phyloP scores from a whole-genome alignment of 2,888 invertebrate genomes.

The Spodoptera exigua region DNA sequence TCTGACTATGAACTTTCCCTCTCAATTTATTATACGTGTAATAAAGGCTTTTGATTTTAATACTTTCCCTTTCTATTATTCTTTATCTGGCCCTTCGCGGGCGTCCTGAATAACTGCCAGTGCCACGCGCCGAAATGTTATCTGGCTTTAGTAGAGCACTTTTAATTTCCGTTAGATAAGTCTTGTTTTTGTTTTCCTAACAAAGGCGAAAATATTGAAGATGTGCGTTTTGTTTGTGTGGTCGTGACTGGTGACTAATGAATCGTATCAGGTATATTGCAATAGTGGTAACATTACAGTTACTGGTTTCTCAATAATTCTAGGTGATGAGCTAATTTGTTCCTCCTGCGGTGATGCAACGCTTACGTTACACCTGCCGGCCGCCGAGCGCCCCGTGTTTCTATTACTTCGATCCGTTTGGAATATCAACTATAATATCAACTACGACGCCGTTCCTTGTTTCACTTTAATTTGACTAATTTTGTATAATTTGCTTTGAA shows the following conservation, averaged over 20 bases:
- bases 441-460: constrained; percentile 30
- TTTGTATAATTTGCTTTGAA: constrained; percentile 19
- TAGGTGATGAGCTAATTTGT: constrained; percentile 55
- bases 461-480: constrained; percentile 27
- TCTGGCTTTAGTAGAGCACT: constrained; percentile 14
- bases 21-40: constrained; percentile 28
- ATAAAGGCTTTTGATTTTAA: constrained; percentile 26
- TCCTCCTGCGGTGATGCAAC: constrained; percentile 46
- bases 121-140: constrained; percentile 4
- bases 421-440: constrained; percentile 50
- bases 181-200: constrained; percentile 18
- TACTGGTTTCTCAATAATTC: constrained; percentile 43
- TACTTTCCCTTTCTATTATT: constrained; percentile 13
- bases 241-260: constrained; percentile 16
- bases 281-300: constrained; percentile 21
- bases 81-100: constrained; percentile 20
- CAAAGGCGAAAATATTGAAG: constrained; percentile 5
- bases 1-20: constrained; percentile 27
- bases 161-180: constrained; percentile 12
- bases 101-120: not conserved
- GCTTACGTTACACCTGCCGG: constrained; percentile 43
- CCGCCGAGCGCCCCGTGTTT: constrained; percentile 28
- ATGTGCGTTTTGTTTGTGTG: no score
- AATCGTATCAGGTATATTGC: constrained; percentile 38
- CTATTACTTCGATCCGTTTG: constrained; percentile 46